Evolutionary conservation across 2,888 invertebrate genomes (phyloP).

Genomic region (Melitaea athalia): DNA sequence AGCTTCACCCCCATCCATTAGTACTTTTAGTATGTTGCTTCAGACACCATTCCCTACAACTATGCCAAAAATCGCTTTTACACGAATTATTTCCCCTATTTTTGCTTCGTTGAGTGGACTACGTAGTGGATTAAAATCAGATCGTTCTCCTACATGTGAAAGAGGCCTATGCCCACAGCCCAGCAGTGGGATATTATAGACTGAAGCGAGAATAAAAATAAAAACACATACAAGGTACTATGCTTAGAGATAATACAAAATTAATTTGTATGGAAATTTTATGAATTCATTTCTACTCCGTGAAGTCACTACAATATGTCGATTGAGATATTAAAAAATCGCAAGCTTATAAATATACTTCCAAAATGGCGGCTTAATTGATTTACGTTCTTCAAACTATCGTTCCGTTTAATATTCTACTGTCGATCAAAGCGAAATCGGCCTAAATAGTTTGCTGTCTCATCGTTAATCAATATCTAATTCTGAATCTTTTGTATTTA

Average conservation of each 20-base stretch:
- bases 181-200: too few species aligned
- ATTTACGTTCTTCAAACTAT: slow-evolving; percentile 43
- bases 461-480: slow-evolving; percentile 45
- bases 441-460: slow-evolving; percentile 58
- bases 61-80: too few species aligned
- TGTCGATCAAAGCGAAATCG: slow-evolving; percentile 64
- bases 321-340: slow-evolving; percentile 6
- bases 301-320: not conserved
- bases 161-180: too few species aligned
- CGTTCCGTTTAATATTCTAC: slow-evolving; percentile 58
- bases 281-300: not conserved
- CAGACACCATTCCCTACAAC: too few species aligned
- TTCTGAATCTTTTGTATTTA: slow-evolving; percentile 3
- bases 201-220: not conserved
- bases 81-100: too few species aligned
- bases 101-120: too few species aligned
- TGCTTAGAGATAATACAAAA: not conserved
- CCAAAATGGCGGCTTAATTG: slow-evolving; percentile 43
- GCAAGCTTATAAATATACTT: slow-evolving; percentile 19
- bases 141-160: too few species aligned
- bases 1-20: too few species aligned
- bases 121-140: too few species aligned
- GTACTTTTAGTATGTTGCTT: too few species aligned
- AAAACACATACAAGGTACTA: too few species aligned
- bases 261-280: not conserved